Evolutionary conservation across 2,113 vertebrate genomes (phyloP).

Genomic region (Piliocolobus tephrosceles): DNA sequence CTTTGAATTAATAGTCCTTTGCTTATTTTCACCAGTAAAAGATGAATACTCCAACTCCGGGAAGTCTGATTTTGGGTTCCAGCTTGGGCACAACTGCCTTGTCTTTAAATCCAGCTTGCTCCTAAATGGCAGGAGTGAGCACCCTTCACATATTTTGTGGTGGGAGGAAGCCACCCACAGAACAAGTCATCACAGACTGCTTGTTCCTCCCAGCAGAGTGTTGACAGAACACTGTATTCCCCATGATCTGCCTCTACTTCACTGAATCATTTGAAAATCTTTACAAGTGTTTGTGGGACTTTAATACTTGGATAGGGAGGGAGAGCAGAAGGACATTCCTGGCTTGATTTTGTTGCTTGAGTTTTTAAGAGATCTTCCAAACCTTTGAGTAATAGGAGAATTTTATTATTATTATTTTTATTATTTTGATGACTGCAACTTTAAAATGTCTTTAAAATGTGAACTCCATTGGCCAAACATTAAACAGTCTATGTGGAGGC

Average conservation of each 20-base stretch:
- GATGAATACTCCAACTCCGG: background rate
- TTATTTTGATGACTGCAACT: conserved; percentile 20
- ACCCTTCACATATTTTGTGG: conserved; percentile 68
- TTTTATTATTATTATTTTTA: background rate
- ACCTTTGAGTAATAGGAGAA: conserved; percentile 4
- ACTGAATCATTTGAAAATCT: conserved; percentile 64
- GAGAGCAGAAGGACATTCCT: conserved; percentile 61
- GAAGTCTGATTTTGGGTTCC: conserved; percentile 25
- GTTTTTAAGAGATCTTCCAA: conserved; percentile 46
- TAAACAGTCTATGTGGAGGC: background rate
- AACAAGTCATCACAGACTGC: conserved; percentile 67
- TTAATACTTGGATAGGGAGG: conserved; percentile 41
- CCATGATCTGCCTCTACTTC: conserved; percentile 55
- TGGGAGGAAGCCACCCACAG: conserved; percentile 76
- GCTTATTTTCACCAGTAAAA: background rate
- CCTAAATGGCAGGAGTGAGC: conserved; percentile 60
- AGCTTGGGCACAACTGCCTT: conserved; percentile 34
- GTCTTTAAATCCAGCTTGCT: conserved; percentile 58
- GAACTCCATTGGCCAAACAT: background rate
- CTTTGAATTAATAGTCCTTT: background rate
- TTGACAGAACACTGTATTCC: conserved; percentile 71
- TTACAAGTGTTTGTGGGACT: conserved; percentile 42
- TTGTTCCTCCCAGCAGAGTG: conserved; percentile 62
- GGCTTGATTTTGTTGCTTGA: conserved; percentile 29
- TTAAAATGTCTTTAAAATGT: conserved; percentile 23